Evolutionary conservation across 2,797 vertebrate species (phyloP), one percentile per base, ranked within the genome.

Genomic region (Sebastes baramenuke): DNA sequence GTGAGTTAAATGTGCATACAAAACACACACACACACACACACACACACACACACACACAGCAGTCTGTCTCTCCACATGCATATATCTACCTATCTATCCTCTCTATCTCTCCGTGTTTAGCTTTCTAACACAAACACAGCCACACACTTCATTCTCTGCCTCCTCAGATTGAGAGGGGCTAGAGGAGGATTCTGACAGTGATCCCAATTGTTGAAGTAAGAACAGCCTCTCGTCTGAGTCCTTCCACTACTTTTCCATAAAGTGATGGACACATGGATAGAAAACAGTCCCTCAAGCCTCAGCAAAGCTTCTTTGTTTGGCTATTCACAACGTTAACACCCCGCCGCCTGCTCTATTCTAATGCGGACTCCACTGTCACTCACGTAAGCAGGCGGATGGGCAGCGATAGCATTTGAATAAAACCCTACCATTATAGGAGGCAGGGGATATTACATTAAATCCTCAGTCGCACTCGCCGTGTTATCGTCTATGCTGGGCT

Each of bases 1-100:
- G 96, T 96, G 83, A 94, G 93, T 92, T 68, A 3, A 80, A 56
- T 74, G 25, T 78, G 7, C 56, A 81, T 27, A 54, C 27, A 13
- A 8, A 32, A 42, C 38, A 42, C 38, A 52, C 42, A 67, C 65
- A 72, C 58, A 65, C 64, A 59, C 27, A 36, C 58, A 65, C 64
- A 59, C 27, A 36, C 52, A 59, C 25, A 52, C 64, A 62, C 27
- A 59, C 52, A 67, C 27, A 59, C 52, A 59, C 0, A n/a, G 12
- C 30, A 14, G 49, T 38, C 38, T 54, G 13, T 52, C 38, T 64
- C 22, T 54, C 38, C 61, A 54, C 12, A 4, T 52, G 46, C 42
- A 49, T 73, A 20, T 29, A 1, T 46, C 18, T 0, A 18, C 75
- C 9, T 32, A 5, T 65, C 29, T 46, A 24, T 61, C 32, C 32